These are phyloP conservation scores for Drosophila tropicalis DNA, from an alignment of 1,140 invertebrate species.

Conservation along the genomic window DNA sequence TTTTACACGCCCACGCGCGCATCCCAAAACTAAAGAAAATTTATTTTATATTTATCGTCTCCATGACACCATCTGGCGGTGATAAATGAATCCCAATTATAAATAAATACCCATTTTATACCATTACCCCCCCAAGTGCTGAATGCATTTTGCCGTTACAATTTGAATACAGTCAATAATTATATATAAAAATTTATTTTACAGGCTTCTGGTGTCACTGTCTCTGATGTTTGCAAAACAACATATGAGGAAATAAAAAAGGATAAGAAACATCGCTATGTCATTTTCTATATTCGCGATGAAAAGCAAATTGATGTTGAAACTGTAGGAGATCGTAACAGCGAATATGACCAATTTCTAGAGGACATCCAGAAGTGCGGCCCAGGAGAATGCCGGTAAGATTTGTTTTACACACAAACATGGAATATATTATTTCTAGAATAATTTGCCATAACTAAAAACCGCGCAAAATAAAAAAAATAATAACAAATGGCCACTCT, in stretches of 20 bases:
- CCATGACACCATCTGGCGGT: conserved; percentile 5
- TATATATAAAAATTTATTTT: neutral
- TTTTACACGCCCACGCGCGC: conserved; percentile 18
- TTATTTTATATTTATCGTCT: conserved; percentile 41
- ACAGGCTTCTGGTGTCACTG: conserved; percentile 97
- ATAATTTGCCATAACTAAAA: neutral
- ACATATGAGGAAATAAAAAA: conserved; percentile 98
- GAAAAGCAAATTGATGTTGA: conserved; percentile 97
- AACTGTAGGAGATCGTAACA: conserved; percentile 92
- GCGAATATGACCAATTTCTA: conserved; percentile 95
- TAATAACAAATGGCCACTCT: neutral
- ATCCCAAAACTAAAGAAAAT: conserved; percentile 19
- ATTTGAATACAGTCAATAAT: conserved; percentile 9
- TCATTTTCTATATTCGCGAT: conserved; percentile 97
- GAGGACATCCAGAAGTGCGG: conserved; percentile 95
- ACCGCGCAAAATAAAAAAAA: neutral
- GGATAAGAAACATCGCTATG: conserved; percentile 98
- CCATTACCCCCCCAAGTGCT: neutral
- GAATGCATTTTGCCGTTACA: conserved; percentile 27
- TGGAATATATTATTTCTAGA: conserved; percentile 4
- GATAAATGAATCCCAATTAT: neutral
- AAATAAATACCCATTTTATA: conserved; percentile 25
- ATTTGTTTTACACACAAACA: neutral
- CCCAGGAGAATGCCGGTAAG: conserved; percentile 92
- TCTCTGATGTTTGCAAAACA: conserved; percentile 96